Base-by-base conservation (phyloP, 2,888 invertebrate species). In the Dermolepida albohirtum region DNA sequence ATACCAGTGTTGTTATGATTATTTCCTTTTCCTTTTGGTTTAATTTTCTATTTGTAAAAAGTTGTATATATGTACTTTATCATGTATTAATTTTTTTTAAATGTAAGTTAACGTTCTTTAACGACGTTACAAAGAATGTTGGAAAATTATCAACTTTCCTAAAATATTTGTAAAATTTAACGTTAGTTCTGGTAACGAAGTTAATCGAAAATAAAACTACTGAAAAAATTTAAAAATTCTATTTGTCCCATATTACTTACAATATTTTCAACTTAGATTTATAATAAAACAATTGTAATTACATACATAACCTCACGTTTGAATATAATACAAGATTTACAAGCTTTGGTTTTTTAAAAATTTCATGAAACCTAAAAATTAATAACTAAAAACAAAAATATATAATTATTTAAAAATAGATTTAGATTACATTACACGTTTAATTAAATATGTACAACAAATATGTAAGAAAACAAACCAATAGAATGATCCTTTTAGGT, bases 281-380 rank as follows among this genome's bases (percentile, higher is more conserved):
- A 64, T 66, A 67, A 66, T 70, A 66, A 70, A 67, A 69, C 66
- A 66, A 57, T 27, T 65, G 43, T 55, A 57, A 22, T 59, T 62
- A 64, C 54, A 52, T 16, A 49, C 50, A 54, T 66, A 67, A 54
- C 54, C 16, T 64, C 47, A 52, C 27, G 55, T 55, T 62, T 52
- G 66, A 74, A 71, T 79, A 80, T 80, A 75, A 74, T 81, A 81
- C 80, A 81, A 70, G 78, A 80, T 81, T 72, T 80, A 81, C 81
- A 81, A 78, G 78, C 81, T 81, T 81, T 81, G 81, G 81, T 81
- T 72, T 66, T 71, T 76, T 77, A 75, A 76, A 71, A 74, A 73
- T 67, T 73, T 66, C 70, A 63, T 69, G 52, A 64, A 69, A 62
- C 66, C 67, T 64, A 69, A 52, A 22, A 70, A 51, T 40, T 55